Percentiles rank a stretch among this genome's conserved stretches.
Evolutionary conservation across 2,113 vertebrate genomes (phyloP).

Genomic region (Misgurnus mizolepis): DNA sequence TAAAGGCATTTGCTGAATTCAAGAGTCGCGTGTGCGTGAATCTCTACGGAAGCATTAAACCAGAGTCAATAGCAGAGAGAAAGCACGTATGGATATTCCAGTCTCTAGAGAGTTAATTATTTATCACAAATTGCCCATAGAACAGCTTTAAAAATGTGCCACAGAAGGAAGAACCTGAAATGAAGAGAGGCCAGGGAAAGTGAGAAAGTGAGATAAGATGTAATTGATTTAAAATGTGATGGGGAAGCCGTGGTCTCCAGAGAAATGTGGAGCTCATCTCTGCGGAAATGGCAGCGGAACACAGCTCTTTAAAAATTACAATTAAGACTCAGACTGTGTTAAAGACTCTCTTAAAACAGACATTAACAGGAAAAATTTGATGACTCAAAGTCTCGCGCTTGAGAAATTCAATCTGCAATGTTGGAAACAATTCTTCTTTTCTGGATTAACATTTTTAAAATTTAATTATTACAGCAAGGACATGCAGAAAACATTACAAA

Average conservation of each 20-base stretch:
- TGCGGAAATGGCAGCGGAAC: conserved; percentile 43
- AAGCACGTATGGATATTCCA: conserved; percentile 34
- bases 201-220: conserved; percentile 55
- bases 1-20: neutral
- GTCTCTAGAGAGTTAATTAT: conserved; percentile 46
- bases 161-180: conserved; percentile 21
- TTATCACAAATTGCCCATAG: conserved; percentile 36
- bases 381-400: neutral
- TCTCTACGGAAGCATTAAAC: conserved; percentile 40
- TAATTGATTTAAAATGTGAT: conserved; percentile 80
- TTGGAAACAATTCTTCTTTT: neutral
- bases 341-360: conserved; percentile 37
- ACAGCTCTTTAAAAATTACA: conserved; percentile 31
- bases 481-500: too few species aligned
- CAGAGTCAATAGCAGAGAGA: conserved; percentile 37
- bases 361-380: neutral
- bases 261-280: conserved; percentile 67
- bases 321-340: conserved; percentile 44
- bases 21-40: neutral
- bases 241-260: conserved; percentile 73
- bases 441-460: neutral
- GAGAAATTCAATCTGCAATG: conserved; percentile 10
- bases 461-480: neutral
- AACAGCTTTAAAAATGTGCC: conserved; percentile 32
- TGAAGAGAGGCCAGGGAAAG: conserved; percentile 30